phyloP scores from a whole-genome alignment of 1,140 invertebrate genomes.

The Pantala flavescens region DNA sequence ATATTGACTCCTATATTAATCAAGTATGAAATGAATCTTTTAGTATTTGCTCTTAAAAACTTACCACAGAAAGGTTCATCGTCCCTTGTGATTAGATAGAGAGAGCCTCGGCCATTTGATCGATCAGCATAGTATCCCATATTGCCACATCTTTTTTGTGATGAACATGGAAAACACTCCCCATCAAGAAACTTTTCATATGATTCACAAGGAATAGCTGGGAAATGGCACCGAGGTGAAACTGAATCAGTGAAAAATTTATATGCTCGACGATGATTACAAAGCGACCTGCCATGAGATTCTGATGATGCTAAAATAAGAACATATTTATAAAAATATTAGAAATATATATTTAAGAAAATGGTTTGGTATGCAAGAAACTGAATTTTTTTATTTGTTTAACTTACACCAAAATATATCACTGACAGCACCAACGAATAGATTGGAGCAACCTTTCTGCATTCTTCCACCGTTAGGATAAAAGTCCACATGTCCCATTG shows the following conservation, averaged over 20 bases:
- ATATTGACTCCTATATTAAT: no score
- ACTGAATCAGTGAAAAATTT: conserved; percentile 90
- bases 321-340: not conserved
- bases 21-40: no score
- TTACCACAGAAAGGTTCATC: conserved; percentile 85
- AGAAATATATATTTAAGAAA: not conserved
- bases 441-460: conserved; percentile 71
- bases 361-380: no score
- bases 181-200: conserved; percentile 76
- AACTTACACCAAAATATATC: conserved; percentile 81
- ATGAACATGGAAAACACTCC: conserved; percentile 56
- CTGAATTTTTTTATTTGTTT: no score
- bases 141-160: conserved; percentile 59
- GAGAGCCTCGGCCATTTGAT: conserved; percentile 60
- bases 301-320: conserved; percentile 47
- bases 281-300: conserved; percentile 76
- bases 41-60: conserved; percentile 20
- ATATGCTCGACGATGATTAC: conserved; percentile 84
- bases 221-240: conserved; percentile 78
- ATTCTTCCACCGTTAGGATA: conserved; percentile 84
- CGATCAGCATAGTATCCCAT: conserved; percentile 91
- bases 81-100: conserved; percentile 78
- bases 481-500: conserved; percentile 85
- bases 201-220: conserved; percentile 72
- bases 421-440: conserved; percentile 81